phyloP scores from a whole-genome alignment of 2,797 vertebrate genomes.

The Myiothlypis chrysogaster region DNA sequence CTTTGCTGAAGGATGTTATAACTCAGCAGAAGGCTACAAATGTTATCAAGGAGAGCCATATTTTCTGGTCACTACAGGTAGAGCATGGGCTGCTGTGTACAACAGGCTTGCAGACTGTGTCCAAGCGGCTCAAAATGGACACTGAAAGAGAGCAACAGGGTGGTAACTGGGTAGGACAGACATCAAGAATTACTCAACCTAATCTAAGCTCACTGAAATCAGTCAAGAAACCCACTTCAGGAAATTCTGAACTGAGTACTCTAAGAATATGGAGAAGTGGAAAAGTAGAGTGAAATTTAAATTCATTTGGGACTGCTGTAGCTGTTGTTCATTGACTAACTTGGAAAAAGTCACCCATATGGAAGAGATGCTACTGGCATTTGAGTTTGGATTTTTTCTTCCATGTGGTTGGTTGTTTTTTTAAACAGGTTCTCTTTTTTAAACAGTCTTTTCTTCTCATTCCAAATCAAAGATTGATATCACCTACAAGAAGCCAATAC shows the following conservation, averaged over 20 bases:
- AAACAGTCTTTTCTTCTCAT: background rate
- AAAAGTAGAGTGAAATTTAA: background rate
- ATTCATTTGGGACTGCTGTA: background rate
- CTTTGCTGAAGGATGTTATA: background rate
- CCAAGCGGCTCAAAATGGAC: background rate
- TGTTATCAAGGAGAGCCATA: background rate
- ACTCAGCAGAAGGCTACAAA: background rate
- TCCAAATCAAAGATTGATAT: background rate
- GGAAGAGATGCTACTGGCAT: background rate
- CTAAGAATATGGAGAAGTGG: background rate
- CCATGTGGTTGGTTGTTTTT: background rate
- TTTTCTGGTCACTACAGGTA: background rate
- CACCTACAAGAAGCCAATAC: background rate
- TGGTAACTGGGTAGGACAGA: background rate
- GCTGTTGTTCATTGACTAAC: background rate
- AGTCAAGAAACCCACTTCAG: background rate
- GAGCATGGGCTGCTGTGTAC: background rate
- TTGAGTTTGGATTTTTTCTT: background rate
- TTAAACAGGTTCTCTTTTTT: background rate
- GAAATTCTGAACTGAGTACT: background rate
- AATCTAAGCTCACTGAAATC: background rate
- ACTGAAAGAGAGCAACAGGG: background rate
- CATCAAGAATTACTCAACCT: rapidly evolving
- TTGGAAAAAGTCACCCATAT: background rate
- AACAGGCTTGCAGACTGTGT: background rate